These are phyloP conservation scores for Notodonta ziczac DNA, from an alignment of 2,888 invertebrate genomes.

Conservation along the genomic window DNA sequence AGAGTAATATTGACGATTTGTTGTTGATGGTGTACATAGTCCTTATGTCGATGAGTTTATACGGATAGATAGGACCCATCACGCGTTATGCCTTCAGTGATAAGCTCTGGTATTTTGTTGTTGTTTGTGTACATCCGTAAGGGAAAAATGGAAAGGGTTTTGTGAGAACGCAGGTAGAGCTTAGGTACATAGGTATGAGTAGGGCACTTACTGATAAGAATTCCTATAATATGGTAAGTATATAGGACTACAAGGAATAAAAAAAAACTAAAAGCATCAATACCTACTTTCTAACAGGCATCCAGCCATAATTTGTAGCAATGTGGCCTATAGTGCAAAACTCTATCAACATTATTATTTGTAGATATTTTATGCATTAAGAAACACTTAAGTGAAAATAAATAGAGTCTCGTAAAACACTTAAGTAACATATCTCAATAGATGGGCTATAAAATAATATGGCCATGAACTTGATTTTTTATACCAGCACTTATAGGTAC, in stretches of 20 bases:
- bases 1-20: slow-evolving; percentile 53
- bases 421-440: slow-evolving; percentile 32
- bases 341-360: too few relatives aligned
- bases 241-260: too few relatives aligned
- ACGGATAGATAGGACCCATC: slow-evolving; percentile 39
- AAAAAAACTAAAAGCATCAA: too few relatives aligned
- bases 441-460: slow-evolving; percentile 37
- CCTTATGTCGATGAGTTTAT: slow-evolving; percentile 42
- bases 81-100: slow-evolving; percentile 31
- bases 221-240: too few relatives aligned
- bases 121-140: slow-evolving; percentile 22
- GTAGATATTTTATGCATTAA: background rate
- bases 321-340: too few relatives aligned
- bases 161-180: background rate
- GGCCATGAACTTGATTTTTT: slow-evolving; percentile 42
- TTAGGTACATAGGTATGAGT: background rate
- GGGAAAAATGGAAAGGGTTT: background rate
- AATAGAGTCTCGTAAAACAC: slow-evolving; percentile 14
- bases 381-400: background rate
- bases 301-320: too few relatives aligned
- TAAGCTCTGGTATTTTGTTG: slow-evolving; percentile 29
- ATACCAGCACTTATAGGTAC: slow-evolving; percentile 39
- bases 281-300: too few relatives aligned
- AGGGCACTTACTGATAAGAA: too few relatives aligned
- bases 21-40: slow-evolving; percentile 46